These are phyloP conservation scores for Lepisosteus osseus DNA, from an alignment of 2,113 vertebrate genomes.

Conservation along the genomic window DNA sequence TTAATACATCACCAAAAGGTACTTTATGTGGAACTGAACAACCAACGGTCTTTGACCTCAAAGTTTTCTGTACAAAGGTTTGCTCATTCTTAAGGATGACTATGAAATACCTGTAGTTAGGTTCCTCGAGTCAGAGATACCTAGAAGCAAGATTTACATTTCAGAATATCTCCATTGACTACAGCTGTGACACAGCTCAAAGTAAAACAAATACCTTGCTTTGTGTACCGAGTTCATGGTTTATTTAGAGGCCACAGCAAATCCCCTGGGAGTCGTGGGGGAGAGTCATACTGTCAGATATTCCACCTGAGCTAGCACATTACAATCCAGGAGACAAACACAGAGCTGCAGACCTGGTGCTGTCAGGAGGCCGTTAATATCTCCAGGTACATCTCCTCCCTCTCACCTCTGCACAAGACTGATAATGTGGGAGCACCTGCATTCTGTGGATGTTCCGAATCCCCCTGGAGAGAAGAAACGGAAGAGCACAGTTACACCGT, in stretches of 20 bases:
- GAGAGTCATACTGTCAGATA: not conserved
- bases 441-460: not conserved
- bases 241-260: not conserved
- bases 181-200: too few relatives aligned
- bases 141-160: too few relatives aligned
- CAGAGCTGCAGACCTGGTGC: not conserved
- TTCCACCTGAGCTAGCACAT: conserved; percentile 1
- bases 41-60: too few relatives aligned
- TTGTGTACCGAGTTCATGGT: not conserved
- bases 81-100: too few relatives aligned
- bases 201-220: not conserved
- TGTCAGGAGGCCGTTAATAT: not conserved
- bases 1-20: too few relatives aligned
- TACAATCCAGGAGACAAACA: not conserved
- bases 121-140: too few relatives aligned
- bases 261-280: too few relatives aligned
- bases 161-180: too few relatives aligned
- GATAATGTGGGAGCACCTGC: not conserved
- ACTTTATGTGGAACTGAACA: too few relatives aligned
- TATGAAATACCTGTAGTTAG: too few relatives aligned
- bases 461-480: not conserved
- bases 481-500: not conserved
- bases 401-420: not conserved
- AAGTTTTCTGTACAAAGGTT: too few relatives aligned
- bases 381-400: not conserved